Evolutionary conservation across 2,888 invertebrate genomes (phyloP).

Genomic region (Drosophila meridiana): DNA sequence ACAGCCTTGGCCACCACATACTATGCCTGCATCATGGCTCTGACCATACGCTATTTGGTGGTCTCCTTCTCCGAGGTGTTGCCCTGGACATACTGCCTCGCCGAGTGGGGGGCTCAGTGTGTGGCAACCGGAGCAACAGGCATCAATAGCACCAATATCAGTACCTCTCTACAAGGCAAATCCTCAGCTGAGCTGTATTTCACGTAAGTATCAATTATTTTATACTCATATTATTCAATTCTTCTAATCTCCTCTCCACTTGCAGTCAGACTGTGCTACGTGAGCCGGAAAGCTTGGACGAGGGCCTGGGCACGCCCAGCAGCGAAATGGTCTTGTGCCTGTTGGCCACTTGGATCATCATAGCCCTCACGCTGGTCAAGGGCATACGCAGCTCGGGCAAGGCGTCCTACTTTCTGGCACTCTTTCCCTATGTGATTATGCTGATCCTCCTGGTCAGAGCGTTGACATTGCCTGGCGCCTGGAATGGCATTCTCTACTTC

Average conservation of each 20-base stretch:
- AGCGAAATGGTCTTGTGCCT: conserved; percentile 87
- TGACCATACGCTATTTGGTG: conserved; percentile 88
- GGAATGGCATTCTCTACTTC: conserved; percentile 88
- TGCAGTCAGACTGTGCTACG: conserved; percentile 86
- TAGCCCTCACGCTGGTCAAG: conserved; percentile 86
- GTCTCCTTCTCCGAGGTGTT: conserved; percentile 87
- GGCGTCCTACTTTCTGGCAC: conserved; percentile 89
- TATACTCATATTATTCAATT: background rate
- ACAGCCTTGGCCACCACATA: conserved; percentile 88
- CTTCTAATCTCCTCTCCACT: background rate
- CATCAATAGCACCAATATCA: conserved; percentile 57
- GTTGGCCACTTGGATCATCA: conserved; percentile 86
- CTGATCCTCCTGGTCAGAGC: conserved; percentile 87
- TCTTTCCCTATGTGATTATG: conserved; percentile 89
- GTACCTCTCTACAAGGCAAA: conserved; percentile 48
- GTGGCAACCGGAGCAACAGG: conserved; percentile 73
- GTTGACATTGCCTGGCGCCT: conserved; percentile 87
- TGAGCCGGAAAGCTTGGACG: conserved; percentile 85
- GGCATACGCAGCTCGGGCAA: conserved; percentile 88
- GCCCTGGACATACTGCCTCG: conserved; percentile 88
- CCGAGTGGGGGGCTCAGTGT: conserved; percentile 86
- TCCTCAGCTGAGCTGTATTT: conserved; percentile 85
- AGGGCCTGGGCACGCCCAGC: conserved; percentile 86
- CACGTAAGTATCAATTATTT: conserved; percentile 71
- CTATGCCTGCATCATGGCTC: conserved; percentile 89